A percentile compares a stretch with the other conserved stretches of the same genome.
These are phyloP conservation scores for Delphinapterus leucas DNA, from an alignment of 2,113 vertebrate species.

Conservation along the genomic window DNA sequence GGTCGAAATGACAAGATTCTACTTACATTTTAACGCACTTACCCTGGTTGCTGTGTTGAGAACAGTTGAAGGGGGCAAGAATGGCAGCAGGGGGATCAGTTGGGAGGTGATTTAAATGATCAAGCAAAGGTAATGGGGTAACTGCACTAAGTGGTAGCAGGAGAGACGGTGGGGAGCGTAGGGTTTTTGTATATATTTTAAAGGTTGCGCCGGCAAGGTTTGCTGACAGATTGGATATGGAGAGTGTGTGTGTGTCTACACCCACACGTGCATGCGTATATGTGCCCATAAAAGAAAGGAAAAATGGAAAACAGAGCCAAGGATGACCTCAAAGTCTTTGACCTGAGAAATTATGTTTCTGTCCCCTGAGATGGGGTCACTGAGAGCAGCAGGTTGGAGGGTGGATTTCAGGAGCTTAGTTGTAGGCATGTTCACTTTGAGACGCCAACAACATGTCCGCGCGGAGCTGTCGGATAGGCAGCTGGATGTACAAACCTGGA, in stretches of 20 bases:
- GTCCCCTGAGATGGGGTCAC: neutral
- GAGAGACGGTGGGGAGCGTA: neutral
- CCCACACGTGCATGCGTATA: neutral
- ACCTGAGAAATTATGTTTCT: neutral
- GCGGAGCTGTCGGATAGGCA: too few relatives aligned
- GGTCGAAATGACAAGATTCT: neutral
- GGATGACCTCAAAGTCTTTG: neutral
- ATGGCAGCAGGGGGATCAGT: neutral
- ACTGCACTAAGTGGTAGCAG: neutral
- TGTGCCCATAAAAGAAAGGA: neutral
- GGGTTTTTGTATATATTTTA: neutral
- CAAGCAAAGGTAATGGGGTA: neutral
- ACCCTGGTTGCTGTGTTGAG: neutral
- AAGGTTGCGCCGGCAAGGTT: neutral
- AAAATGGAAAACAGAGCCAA: neutral
- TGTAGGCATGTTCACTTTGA: neutral
- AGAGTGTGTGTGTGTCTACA: neutral
- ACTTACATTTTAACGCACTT: neutral
- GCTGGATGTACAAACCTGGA: neutral
- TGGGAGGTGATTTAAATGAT: neutral
- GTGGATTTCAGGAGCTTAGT: neutral
- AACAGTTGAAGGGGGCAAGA: neutral
- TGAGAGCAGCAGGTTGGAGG: neutral
- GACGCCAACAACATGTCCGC: neutral
- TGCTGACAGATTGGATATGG: too few relatives aligned